A percentile compares a stretch with the other conserved stretches of the same genome.
Conservation (phyloP, 2,888 invertebrate species). For the Lasioglossum morio region DNA sequence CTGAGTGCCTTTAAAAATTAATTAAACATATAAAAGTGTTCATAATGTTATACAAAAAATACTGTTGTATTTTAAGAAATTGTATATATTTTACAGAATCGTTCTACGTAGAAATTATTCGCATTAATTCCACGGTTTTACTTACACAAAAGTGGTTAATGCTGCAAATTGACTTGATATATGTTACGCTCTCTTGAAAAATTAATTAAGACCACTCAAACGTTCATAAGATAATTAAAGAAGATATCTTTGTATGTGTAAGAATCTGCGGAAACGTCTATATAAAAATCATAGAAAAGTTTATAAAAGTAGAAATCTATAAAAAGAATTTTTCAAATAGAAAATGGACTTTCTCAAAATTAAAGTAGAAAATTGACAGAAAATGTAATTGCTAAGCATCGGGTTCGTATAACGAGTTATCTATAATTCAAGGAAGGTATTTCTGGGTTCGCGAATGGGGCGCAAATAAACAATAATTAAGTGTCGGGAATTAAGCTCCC, state of each 20-base stretch:
- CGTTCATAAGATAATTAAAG: no score
- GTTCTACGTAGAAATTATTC: background rate
- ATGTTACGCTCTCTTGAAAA: no score
- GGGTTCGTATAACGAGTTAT: background rate
- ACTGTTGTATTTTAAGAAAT: background rate
- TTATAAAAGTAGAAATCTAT: no score
- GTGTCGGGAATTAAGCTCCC: background rate
- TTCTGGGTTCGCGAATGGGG: background rate
- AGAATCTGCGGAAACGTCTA: no score
- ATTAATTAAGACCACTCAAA: no score
- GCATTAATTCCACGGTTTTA: no score
- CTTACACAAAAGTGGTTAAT: no score
- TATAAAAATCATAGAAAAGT: no score
- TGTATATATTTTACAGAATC: background rate
- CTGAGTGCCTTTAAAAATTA: background rate
- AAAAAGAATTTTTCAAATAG: background rate
- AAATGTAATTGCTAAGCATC: background rate
- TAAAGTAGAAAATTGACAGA: background rate
- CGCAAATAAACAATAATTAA: conserved; percentile 4
- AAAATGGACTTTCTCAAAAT: background rate
- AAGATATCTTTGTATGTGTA: no score
- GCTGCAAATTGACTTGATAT: no score
- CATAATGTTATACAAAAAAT: background rate
- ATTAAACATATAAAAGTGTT: background rate
- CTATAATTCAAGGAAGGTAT: background rate